Conservation (phyloP, 2,113 vertebrate genomes). For the Manacus vitellinus region DNA sequence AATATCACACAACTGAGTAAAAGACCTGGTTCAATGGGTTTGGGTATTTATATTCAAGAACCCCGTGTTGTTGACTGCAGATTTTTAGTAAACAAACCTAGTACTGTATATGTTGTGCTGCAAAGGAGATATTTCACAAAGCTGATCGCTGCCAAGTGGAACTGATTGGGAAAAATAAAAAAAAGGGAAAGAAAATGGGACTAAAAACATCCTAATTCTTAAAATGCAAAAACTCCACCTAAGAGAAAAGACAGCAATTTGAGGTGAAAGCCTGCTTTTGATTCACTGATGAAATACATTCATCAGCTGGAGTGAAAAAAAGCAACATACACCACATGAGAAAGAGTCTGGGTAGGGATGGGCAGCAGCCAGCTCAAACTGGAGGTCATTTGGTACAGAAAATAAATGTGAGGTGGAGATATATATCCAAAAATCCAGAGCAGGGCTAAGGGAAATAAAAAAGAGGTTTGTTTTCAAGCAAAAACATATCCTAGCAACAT, state of each 20-base stretch:
- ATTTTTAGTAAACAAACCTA: background rate
- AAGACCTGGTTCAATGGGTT: background rate
- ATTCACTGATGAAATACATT: background rate
- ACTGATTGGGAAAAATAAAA: background rate
- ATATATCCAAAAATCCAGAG: background rate
- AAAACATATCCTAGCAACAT: constrained; percentile 31
- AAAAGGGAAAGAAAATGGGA: background rate
- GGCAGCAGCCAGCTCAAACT: background rate
- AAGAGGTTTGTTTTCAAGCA: background rate
- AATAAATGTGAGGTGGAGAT: background rate
- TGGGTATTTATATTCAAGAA: background rate
- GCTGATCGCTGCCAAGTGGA: background rate
- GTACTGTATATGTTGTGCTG: background rate
- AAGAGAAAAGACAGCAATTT: background rate
- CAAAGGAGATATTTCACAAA: background rate
- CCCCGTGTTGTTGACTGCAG: background rate
- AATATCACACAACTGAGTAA: background rate
- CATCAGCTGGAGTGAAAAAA: background rate
- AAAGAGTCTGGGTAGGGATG: background rate
- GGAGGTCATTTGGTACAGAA: background rate
- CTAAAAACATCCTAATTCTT: background rate
- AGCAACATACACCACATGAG: background rate
- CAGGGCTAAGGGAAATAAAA: background rate
- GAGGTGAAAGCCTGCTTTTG: background rate
- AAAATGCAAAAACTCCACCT: background rate